A percentile compares a stretch with the other conserved stretches of the same genome.
Evolutionary conservation across 2,888 invertebrate species (phyloP).

Genomic region (Rhingia rostrata): DNA sequence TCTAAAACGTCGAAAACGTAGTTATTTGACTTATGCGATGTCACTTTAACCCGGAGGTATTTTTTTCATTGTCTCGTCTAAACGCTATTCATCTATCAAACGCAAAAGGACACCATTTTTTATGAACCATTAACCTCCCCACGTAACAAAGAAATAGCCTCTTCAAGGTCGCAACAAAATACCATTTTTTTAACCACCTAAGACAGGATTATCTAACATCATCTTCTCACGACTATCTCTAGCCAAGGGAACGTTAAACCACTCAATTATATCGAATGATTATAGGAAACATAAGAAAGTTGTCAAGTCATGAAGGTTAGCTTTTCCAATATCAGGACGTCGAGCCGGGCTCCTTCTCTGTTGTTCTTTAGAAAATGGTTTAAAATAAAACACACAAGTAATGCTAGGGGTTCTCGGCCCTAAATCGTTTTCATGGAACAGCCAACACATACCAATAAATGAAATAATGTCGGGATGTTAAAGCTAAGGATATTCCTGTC

Average conservation of each 20-base stretch:
- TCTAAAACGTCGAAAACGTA: no score
- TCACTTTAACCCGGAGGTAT: no score
- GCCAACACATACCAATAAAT: constrained; percentile 52
- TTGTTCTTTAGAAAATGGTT: constrained; percentile 12
- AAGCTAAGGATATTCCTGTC: constrained; percentile 23
- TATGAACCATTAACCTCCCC: no score
- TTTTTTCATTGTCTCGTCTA: no score
- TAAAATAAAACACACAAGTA: constrained; percentile 8
- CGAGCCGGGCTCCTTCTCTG: constrained; percentile 22
- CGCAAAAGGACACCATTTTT: no score
- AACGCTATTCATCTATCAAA: no score
- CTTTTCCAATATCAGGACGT: constrained; percentile 56
- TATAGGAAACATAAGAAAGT: constrained; percentile 37
- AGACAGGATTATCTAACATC: constrained; percentile 11
- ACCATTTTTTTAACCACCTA: background rate
- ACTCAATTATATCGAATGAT: constrained; percentile 71
- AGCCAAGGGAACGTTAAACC: constrained; percentile 38
- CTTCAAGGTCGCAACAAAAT: background rate
- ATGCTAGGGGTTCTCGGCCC: constrained; percentile 9
- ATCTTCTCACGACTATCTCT: constrained; percentile 13
- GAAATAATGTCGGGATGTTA: constrained; percentile 49
- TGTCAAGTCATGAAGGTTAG: constrained; percentile 43
- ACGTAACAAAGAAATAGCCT: no score
- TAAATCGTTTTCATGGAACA: constrained; percentile 35
- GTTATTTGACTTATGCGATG: no score